Evolutionary conservation across 2,797 vertebrate genomes (phyloP), one percentile per base, ranked within the genome.

Genomic region (Melanotaenia nigrans): DNA sequence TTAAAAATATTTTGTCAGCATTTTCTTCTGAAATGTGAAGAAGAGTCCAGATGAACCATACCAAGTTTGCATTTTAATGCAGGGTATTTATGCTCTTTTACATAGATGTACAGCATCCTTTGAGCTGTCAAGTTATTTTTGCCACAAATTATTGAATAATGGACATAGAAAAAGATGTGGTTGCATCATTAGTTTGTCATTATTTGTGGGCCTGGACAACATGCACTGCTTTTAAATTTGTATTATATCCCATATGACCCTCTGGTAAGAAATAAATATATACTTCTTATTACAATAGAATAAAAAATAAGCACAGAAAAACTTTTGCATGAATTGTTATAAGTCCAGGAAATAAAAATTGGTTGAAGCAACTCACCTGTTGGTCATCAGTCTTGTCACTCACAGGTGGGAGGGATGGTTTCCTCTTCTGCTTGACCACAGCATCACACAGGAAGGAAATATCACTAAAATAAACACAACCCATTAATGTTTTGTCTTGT

Each of bases 391-490:
- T 78, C 60, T 66, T 84, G 24, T 89, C 86, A 63, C 54, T 69
- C 68, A 92, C 64, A 5, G 92, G 92, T 55, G 93, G 87, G 0
- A 75, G 75, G 32, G 69, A 59, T 1, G 62, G 68, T 69, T 55
- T 74, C 67, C 80, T 90, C 82, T 73, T 94, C 88, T 84, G 87
- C 65, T 77, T 73, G 22, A 81, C 71, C 18, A 75, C 66, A 47
- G 92, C 54, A 33, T 97, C 94, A 85, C 94, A 96, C 13, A 97
- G 90, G 73, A 96, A 97, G 6, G 96, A 97, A 83, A 96, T 92
- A 85, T 96, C 96, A 85, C 97, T 97, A 86, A 58, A 87, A 66
- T 61, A 0, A 28, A 25, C 36, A 24, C 25, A 2, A 30, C 5
- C 11, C 38, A 16, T 66, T 14, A 84, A 5, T 68, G 33, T 51